A percentile compares a stretch with the other conserved stretches of the same genome.
These are phyloP conservation scores for Eumacrocentrus americanus DNA, from an alignment of 2,888 invertebrate species.

Conservation along the genomic window DNA sequence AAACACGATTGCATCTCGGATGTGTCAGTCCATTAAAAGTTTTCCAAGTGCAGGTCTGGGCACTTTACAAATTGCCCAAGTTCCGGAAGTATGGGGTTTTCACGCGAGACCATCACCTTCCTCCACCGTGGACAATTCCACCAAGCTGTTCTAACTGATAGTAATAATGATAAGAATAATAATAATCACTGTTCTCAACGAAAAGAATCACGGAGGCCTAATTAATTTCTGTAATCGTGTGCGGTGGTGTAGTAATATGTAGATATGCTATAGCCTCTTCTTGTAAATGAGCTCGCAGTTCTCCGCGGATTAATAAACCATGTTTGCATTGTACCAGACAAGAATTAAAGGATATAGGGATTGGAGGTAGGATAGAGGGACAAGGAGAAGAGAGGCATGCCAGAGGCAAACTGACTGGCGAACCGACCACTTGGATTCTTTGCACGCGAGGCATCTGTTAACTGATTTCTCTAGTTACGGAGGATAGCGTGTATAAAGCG, in stretches of 20 bases:
- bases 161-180: no score
- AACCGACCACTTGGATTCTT: constrained; percentile 23
- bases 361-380: background rate
- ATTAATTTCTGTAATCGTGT: constrained; percentile 13
- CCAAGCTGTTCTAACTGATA: constrained; percentile 6
- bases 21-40: constrained; percentile 52
- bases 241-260: background rate
- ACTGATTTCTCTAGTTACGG: constrained; percentile 41
- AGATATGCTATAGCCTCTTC: background rate
- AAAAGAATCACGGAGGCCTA: constrained; percentile 1
- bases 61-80: constrained; percentile 39
- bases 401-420: constrained; percentile 16
- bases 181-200: constrained; percentile 1
- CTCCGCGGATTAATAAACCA: constrained; percentile 21
- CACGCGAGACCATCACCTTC: constrained; percentile 10
- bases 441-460: constrained; percentile 39
- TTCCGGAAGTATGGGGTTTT: constrained; percentile 26
- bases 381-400: background rate
- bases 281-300: constrained; percentile 1
- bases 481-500: constrained; percentile 31
- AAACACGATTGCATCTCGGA: constrained; percentile 39
- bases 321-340: constrained; percentile 17
- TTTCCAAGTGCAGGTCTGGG: constrained; percentile 43
- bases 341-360: constrained; percentile 8
- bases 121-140: constrained; percentile 4